Evolutionary conservation across 2,113 vertebrate genomes (phyloP).

Genomic region (Pollimyrus isidori): DNA sequence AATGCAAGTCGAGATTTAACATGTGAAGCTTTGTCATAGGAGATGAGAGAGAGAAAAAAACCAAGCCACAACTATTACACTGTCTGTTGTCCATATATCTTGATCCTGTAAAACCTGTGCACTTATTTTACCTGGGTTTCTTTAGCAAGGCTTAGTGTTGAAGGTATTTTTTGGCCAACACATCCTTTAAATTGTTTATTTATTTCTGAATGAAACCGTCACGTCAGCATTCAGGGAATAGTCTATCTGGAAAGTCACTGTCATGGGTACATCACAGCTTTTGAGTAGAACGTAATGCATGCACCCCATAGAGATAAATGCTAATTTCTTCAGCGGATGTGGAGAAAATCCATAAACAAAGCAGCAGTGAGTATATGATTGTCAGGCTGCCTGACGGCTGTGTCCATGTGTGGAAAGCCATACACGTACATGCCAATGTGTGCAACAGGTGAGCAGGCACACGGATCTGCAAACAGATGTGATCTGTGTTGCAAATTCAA

Average conservation of each 20-base stretch:
- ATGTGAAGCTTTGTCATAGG: background rate
- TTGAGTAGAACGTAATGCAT: slow-evolving; percentile 41
- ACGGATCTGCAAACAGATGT: slow-evolving; percentile 39
- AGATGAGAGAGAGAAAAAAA: background rate
- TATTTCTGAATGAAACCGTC: background rate
- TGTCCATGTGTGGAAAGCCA: slow-evolving; percentile 45
- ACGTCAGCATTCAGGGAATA: slow-evolving; percentile 12
- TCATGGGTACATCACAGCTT: slow-evolving; percentile 36
- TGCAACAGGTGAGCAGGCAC: slow-evolving; percentile 40
- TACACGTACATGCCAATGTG: slow-evolving; percentile 33
- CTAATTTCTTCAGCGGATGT: slow-evolving; percentile 44
- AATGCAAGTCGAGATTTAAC: background rate
- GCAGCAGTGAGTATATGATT: slow-evolving; percentile 37
- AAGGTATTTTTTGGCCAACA: background rate
- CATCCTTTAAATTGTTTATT: slow-evolving; percentile 13
- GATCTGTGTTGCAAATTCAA: slow-evolving; percentile 32
- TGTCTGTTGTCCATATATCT: background rate
- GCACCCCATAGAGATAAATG: slow-evolving; percentile 39
- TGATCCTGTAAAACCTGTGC: background rate
- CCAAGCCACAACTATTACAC: background rate
- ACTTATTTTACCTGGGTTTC: background rate
- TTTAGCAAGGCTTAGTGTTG: background rate
- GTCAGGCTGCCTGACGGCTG: slow-evolving; percentile 40
- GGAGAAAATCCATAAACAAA: slow-evolving; percentile 53
- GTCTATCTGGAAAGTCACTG: slow-evolving; percentile 22